phyloP scores from a whole-genome alignment of 2,888 invertebrate genomes.

The Agriopis marginaria region DNA sequence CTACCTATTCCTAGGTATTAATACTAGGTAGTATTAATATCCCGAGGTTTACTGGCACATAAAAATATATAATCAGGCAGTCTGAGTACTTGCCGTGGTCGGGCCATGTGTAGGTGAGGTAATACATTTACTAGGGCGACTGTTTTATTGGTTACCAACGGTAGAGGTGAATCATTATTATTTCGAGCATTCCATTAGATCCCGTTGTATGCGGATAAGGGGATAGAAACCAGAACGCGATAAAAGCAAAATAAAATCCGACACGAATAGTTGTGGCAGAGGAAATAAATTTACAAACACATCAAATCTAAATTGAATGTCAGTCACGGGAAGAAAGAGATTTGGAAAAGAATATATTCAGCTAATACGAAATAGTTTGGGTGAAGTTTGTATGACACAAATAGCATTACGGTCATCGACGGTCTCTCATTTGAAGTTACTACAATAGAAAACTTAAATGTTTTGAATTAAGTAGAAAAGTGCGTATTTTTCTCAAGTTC shows the following conservation, averaged over 20 bases:
- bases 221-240: slow-evolving; percentile 45
- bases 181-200: slow-evolving; percentile 44
- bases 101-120: slow-evolving; percentile 48
- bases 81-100: slow-evolving; percentile 30
- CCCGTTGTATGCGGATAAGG: slow-evolving; percentile 39
- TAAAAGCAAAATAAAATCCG: slow-evolving; percentile 45
- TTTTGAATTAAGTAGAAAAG: neutral
- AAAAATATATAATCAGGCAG: slow-evolving; percentile 13
- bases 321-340: slow-evolving; percentile 30
- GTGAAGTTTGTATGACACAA: slow-evolving; percentile 11
- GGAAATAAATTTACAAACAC: slow-evolving; percentile 41
- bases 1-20: too few species aligned
- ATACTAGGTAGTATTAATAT: slow-evolving; percentile 12
- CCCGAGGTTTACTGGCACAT: slow-evolving; percentile 19
- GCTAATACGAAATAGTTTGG: neutral
- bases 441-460: neutral
- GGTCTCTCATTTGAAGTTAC: neutral
- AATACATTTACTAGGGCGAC: slow-evolving; percentile 40
- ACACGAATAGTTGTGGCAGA: slow-evolving; percentile 40
- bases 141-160: slow-evolving; percentile 48
- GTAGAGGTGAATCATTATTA: slow-evolving; percentile 52
- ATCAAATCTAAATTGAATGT: slow-evolving; percentile 37
- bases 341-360: slow-evolving; percentile 18
- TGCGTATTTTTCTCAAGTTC: neutral
- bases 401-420: slow-evolving; percentile 7